Evolutionary conservation across 2,113 vertebrate species (phyloP), one percentile per base, ranked within the genome.

Genomic region (Gambusia affinis): DNA sequence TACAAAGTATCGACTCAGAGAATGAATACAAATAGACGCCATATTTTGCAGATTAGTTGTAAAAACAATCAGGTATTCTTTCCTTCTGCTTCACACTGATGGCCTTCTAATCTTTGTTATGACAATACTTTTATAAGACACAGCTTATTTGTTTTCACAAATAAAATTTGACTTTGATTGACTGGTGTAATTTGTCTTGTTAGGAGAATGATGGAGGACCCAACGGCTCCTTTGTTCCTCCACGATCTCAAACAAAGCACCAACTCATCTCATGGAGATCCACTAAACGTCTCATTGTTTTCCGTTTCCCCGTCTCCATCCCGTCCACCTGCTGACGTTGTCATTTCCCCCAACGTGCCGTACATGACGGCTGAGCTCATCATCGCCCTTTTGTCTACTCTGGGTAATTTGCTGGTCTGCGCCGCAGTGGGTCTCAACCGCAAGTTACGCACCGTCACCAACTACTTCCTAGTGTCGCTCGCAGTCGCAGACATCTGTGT

Each of bases 391-490:
- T 83, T 93, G 12, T 95, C 94, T 24, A 77, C 91, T 0, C 28
- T 83, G 2, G 95, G 95, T 3, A 95, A 95, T 75, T 28, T 91
- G 15, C 65, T 95, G 73, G 95, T 95, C 24, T 95, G 95, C 0
- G 70, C 76, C 0, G 94, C 94, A 0, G 94, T 95, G 68, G 84
- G 85, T 31, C 77, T 94, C n/a, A 93, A 95, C 82, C 81, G 87
- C 14, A 93, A 87, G 65, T 73, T 95, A 0, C 91, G 91, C 81
- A 94, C 94, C 0, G 91, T 95, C 85, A 95, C 94, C 67, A 95
- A 95, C 85, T 95, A 94, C 86, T 95, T 95, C 78, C 76, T 95
- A 79, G 93, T 95, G 37, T 95, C 95, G 0, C 90, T 95, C 2
- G 94, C 95, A 0, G 83, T 93, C 2, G 95, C 95, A 0, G 95